Percentiles rank a stretch among this genome's conserved stretches.
Conservation (phyloP, 37 sponge, comb jelly and placozoan species). For the Geodia barretti region DNA sequence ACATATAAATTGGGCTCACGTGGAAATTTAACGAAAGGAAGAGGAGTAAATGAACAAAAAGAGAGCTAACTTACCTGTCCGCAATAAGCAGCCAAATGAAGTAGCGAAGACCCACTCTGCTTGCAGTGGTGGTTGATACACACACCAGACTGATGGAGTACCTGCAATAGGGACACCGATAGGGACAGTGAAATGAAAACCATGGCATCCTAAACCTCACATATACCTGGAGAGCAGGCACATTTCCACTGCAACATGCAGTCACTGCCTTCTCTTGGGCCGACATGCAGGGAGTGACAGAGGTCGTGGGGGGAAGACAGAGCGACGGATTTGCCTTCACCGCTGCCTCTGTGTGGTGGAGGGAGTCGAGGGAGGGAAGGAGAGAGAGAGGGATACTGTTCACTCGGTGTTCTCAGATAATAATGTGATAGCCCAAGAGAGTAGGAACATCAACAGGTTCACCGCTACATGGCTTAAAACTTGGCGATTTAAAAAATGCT, state of each 20-base stretch:
- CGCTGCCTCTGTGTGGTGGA: slow-evolving; percentile 7
- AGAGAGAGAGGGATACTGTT: background rate
- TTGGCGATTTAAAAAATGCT: too few relatives aligned
- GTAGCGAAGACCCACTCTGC: slow-evolving; percentile 23
- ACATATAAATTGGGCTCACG: background rate
- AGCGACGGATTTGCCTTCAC: slow-evolving; percentile 12
- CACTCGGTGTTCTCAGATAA: background rate
- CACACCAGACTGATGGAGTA: slow-evolving; percentile 42
- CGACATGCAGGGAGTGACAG: slow-evolving; percentile 7
- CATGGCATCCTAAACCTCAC: background rate
- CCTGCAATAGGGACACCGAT: background rate
- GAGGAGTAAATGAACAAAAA: background rate
- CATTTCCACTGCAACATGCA: slow-evolving; percentile 74
- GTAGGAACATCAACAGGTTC: too few relatives aligned
- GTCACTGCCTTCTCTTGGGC: slow-evolving; percentile 64
- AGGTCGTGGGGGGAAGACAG: background rate
- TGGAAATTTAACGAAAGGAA: background rate
- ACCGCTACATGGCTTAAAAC: too few relatives aligned
- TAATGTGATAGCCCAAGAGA: background rate
- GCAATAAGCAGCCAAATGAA: slow-evolving; percentile 79
- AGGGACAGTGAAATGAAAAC: background rate
- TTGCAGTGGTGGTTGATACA: slow-evolving; percentile 30
- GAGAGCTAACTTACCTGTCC: slow-evolving; percentile 64
- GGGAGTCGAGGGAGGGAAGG: background rate
- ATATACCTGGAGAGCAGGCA: slow-evolving; percentile 36